A percentile compares a stretch with the other conserved stretches of the same genome.
phyloP scores from a whole-genome alignment of 2,888 invertebrate species.

The Drosophila kambysellisi region DNA sequence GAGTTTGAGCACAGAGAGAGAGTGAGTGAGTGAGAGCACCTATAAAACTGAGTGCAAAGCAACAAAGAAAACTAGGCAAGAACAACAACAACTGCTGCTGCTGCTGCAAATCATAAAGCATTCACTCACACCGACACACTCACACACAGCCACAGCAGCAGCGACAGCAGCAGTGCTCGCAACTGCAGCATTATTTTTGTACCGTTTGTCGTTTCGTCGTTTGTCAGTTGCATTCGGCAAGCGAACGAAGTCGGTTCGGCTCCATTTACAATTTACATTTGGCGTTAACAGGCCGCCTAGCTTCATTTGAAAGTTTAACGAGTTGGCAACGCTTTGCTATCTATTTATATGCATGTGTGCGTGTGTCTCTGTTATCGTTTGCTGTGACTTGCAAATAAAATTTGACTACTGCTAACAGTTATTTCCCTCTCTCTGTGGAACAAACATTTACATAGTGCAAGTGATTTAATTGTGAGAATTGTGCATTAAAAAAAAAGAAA shows the following conservation, averaged over 20 bases:
- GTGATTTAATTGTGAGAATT: neutral
- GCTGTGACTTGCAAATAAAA: conserved; percentile 39
- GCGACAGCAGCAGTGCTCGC: conserved; percentile 46
- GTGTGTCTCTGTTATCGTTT: neutral
- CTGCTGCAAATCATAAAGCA: conserved; percentile 79
- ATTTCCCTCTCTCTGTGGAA: neutral
- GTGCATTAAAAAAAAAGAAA: neutral
- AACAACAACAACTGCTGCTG: conserved; percentile 21
- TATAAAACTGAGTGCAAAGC: conserved; percentile 48
- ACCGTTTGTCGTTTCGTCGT: conserved; percentile 46
- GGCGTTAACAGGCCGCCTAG: conserved; percentile 22
- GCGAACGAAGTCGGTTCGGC: conserved; percentile 66
- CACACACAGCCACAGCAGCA: conserved; percentile 27
- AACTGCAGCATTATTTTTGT: conserved; percentile 32
- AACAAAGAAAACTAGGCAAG: conserved; percentile 65
- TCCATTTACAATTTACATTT: conserved; percentile 28
- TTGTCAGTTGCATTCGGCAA: conserved; percentile 69
- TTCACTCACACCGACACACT: conserved; percentile 50
- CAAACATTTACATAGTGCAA: conserved; percentile 37
- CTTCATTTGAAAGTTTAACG: conserved; percentile 3
- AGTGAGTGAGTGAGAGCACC: conserved; percentile 26
- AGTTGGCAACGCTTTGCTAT: conserved; percentile 6
- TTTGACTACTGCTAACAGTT: conserved; percentile 27
- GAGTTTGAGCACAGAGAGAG: conserved; percentile 49
- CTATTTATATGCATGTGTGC: neutral